phyloP scores from a whole-genome alignment of 2,113 vertebrate species.

The Silurus meridionalis region DNA sequence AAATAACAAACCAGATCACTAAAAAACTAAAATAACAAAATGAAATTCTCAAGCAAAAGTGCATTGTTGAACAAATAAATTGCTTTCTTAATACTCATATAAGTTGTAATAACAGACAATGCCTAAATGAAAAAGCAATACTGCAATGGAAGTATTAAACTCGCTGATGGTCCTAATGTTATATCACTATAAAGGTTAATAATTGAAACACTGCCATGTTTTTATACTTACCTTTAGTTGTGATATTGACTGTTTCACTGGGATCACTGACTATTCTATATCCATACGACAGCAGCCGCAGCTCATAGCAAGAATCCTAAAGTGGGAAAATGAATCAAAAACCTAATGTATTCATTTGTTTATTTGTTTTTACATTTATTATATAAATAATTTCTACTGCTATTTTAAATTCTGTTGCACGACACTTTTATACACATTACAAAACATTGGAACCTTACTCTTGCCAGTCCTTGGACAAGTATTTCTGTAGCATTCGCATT shows the following conservation, averaged over 20 bases:
- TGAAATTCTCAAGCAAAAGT: background rate
- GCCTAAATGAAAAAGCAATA: background rate
- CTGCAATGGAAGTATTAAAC: background rate
- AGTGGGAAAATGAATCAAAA: background rate
- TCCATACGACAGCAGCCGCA: conserved; percentile 86
- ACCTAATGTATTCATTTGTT: too few relatives aligned
- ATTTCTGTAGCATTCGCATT: conserved; percentile 76
- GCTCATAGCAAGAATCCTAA: conserved; percentile 86
- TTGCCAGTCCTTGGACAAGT: conserved; percentile 85
- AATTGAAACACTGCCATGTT: background rate
- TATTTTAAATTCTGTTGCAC: background rate
- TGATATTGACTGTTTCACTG: conserved; percentile 84
- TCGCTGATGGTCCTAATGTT: background rate
- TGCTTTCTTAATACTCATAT: background rate
- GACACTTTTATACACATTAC: background rate
- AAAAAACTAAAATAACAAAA: background rate
- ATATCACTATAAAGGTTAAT: background rate
- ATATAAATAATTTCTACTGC: background rate
- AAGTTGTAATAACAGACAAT: background rate
- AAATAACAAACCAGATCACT: too few relatives aligned
- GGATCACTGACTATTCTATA: conserved; percentile 84
- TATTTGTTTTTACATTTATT: too few relatives aligned
- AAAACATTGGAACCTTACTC: conserved; percentile 69
- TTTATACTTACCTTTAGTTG: conserved; percentile 79
- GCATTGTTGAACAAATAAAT: background rate